These are phyloP conservation scores for Sterna hirundo DNA, from an alignment of 2,113 vertebrate genomes.

Conservation along the genomic window DNA sequence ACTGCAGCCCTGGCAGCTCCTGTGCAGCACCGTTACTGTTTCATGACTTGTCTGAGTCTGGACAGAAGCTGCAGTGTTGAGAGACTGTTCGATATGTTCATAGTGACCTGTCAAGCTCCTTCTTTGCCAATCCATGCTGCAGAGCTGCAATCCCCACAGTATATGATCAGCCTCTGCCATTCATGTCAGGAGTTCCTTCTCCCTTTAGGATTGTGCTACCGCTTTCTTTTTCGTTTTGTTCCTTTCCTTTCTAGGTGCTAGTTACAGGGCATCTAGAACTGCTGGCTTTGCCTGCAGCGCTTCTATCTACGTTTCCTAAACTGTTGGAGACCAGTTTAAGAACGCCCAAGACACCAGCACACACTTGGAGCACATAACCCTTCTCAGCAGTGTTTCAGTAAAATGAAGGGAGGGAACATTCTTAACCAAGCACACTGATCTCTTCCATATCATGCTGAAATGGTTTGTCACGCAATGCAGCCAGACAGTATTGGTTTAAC, in stretches of 20 bases:
- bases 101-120: background rate
- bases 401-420: background rate
- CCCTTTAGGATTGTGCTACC: background rate
- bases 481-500: background rate
- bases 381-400: background rate
- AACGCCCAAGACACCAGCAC: background rate
- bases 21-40: background rate
- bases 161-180: background rate
- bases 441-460: background rate
- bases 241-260: background rate
- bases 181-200: background rate
- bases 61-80: background rate
- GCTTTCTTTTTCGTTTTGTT: background rate
- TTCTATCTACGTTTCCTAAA: background rate
- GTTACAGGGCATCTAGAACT: background rate
- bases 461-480: background rate
- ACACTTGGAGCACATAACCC: background rate
- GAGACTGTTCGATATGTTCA: accelerated
- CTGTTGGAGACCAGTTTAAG: background rate
- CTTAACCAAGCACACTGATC: background rate
- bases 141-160: background rate
- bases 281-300: background rate
- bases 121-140: background rate
- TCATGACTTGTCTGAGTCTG: background rate
- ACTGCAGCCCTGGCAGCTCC: background rate